phyloP scores from a whole-genome alignment of 2,888 invertebrate species.

The Thumatha senex region DNA sequence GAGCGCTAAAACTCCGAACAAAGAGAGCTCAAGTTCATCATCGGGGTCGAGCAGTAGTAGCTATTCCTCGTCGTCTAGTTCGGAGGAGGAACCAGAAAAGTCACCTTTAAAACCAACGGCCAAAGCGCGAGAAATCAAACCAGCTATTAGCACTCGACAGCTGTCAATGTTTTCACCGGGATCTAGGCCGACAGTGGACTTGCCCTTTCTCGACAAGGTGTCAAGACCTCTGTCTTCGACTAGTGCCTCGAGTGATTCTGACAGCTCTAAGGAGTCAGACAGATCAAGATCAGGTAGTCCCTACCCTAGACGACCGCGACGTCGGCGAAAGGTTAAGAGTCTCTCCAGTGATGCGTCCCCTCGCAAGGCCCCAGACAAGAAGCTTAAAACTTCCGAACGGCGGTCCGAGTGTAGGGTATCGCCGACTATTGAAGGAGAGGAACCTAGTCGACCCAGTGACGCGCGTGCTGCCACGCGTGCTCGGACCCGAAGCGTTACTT shows the following conservation, averaged over 20 bases:
- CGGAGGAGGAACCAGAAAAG: slow-evolving; percentile 82
- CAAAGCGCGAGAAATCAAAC: slow-evolving; percentile 74
- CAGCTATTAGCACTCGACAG: slow-evolving; percentile 51
- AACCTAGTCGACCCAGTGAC: slow-evolving; percentile 81
- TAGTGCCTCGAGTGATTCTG: slow-evolving; percentile 85
- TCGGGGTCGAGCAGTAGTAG: slow-evolving; percentile 81
- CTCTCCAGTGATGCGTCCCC: slow-evolving; percentile 64
- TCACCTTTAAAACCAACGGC: slow-evolving; percentile 65
- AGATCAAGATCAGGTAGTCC: slow-evolving; percentile 69
- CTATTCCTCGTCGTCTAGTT: slow-evolving; percentile 84
- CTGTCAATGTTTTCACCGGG: slow-evolving; percentile 74
- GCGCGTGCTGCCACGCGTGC: slow-evolving; percentile 83
- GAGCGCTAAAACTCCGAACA: slow-evolving; percentile 52
- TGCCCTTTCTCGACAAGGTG: slow-evolving; percentile 92
- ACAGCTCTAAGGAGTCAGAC: slow-evolving; percentile 72
- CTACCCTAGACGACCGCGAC: slow-evolving; percentile 69
- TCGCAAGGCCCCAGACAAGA: slow-evolving; percentile 89
- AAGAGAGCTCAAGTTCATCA: slow-evolving; percentile 79
- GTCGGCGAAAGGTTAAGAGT: slow-evolving; percentile 70
- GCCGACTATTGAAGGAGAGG: slow-evolving; percentile 90
- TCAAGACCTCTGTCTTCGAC: slow-evolving; percentile 86
- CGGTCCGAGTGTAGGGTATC: slow-evolving; percentile 88
- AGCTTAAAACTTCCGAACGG: slow-evolving; percentile 93
- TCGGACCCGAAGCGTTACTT: slow-evolving; percentile 87
- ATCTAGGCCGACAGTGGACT: slow-evolving; percentile 84